These are phyloP conservation scores for Trichoplusia ni DNA, from an alignment of 1,140 invertebrate species.

Conservation along the genomic window DNA sequence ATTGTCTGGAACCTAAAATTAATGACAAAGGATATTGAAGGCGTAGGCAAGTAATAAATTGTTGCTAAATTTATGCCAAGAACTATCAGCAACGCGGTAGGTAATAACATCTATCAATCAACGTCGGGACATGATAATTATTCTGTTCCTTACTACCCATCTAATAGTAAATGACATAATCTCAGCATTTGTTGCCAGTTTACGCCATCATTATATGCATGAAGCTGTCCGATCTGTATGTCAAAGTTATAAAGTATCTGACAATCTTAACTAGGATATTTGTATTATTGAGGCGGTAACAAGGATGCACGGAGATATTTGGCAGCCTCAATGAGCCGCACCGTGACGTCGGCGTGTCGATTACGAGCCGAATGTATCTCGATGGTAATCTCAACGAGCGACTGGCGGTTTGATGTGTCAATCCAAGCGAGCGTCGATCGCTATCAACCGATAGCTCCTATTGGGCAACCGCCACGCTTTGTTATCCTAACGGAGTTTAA, in stretches of 20 bases:
- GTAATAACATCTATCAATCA: conserved; percentile 12
- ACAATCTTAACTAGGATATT: conserved; percentile 11
- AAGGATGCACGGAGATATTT: conserved; percentile 40
- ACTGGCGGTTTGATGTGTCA: conserved; percentile 74
- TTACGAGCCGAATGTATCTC: conserved; percentile 60
- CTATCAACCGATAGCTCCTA: conserved; percentile 66
- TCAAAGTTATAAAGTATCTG: conserved; percentile 13
- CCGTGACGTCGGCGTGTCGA: conserved; percentile 64
- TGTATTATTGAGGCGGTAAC: conserved; percentile 21
- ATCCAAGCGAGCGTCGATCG: conserved; percentile 61
- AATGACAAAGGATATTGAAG: no score
- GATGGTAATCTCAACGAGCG: conserved; percentile 67
- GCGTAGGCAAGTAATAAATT: no score
- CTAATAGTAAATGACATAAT: conserved; percentile 25
- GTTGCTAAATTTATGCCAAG: no score
- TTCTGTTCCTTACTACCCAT: conserved; percentile 2
- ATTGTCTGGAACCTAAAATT: no score
- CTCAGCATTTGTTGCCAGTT: not conserved
- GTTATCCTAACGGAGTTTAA: conserved; percentile 71
- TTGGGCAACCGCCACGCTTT: conserved; percentile 74
- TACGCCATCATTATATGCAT: conserved; percentile 16
- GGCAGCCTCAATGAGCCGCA: conserved; percentile 49
- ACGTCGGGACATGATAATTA: conserved; percentile 13
- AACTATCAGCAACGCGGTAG: no score
- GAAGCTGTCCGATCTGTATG: conserved; percentile 8